Conservation (phyloP, 30 jellyfish, hydroid and myxozoan species). For the Aurelia sp. region DNA sequence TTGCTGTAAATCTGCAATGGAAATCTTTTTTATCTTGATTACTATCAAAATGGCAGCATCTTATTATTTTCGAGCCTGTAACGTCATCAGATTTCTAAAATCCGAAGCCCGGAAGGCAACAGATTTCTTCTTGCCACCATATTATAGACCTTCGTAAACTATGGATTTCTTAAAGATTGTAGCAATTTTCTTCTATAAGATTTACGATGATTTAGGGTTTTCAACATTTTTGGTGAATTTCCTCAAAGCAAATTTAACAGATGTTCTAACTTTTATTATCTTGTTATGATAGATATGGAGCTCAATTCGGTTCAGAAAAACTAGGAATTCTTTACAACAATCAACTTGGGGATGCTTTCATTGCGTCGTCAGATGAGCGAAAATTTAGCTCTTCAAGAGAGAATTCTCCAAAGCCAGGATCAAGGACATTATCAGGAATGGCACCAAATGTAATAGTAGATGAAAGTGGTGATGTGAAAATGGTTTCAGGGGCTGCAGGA, state of each 20-base stretch:
- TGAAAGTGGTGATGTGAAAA: constrained; percentile 54
- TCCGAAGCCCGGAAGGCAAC: no score
- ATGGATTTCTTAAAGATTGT: no score
- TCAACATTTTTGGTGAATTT: no score
- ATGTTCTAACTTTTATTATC: neutral
- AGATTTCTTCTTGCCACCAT: no score
- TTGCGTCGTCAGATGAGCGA: constrained; percentile 46
- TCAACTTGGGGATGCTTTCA: constrained; percentile 58
- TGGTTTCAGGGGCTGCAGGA: constrained; percentile 80
- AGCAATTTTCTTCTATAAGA: no score
- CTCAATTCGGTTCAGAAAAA: constrained; percentile 47
- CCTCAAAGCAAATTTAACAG: neutral
- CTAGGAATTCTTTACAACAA: constrained; percentile 73
- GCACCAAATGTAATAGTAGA: constrained; percentile 59
- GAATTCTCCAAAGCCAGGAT: constrained; percentile 67
- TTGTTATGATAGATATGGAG: constrained; percentile 64
- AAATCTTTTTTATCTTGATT: no score
- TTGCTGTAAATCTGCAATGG: no score
- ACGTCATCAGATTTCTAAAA: no score
- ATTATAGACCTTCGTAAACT: no score
- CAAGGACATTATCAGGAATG: constrained; percentile 66
- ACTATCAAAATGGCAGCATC: no score
- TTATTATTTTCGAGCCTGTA: no score
- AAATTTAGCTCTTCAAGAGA: constrained; percentile 43
- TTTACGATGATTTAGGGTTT: no score